Conservation (phyloP, 1,140 invertebrate species). For the Acromyrmex charruanus region DNA sequence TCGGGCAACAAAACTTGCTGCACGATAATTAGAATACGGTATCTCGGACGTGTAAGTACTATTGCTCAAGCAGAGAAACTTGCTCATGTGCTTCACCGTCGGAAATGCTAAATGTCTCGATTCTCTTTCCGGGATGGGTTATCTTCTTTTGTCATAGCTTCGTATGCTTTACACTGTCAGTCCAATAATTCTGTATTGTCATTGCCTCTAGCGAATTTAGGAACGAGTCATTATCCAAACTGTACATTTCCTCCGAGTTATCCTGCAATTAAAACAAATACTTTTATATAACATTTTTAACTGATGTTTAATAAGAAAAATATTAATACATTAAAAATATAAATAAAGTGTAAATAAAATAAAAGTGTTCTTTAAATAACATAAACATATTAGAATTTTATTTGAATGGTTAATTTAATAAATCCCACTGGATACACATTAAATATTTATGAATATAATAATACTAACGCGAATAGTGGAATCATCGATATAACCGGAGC, state of each 20-base stretch:
- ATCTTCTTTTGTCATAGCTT: slow-evolving; percentile 90
- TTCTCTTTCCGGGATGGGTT: slow-evolving; percentile 71
- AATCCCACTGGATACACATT: not conserved
- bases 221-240: slow-evolving; percentile 96
- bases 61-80: slow-evolving; percentile 74
- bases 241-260: slow-evolving; percentile 97
- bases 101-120: slow-evolving; percentile 72
- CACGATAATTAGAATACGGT: slow-evolving; percentile 48
- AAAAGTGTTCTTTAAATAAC: not conserved
- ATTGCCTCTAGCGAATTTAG: slow-evolving; percentile 96
- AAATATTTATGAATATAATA: slow-evolving; percentile 67
- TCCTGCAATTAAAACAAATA: slow-evolving; percentile 87
- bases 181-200: slow-evolving; percentile 98
- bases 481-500: slow-evolving; percentile 95
- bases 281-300: slow-evolving; percentile 47
- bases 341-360: no score
- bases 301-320: not conserved
- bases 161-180: slow-evolving; percentile 96
- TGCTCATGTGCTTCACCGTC: slow-evolving; percentile 73
- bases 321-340: not conserved
- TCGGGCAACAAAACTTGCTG: not conserved
- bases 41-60: slow-evolving; percentile 64
- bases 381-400: not conserved
- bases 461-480: slow-evolving; percentile 93
- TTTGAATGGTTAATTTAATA: not conserved